Conservation (phyloP, 2,797 vertebrate genomes). For the Mormyrops boulengeri region DNA sequence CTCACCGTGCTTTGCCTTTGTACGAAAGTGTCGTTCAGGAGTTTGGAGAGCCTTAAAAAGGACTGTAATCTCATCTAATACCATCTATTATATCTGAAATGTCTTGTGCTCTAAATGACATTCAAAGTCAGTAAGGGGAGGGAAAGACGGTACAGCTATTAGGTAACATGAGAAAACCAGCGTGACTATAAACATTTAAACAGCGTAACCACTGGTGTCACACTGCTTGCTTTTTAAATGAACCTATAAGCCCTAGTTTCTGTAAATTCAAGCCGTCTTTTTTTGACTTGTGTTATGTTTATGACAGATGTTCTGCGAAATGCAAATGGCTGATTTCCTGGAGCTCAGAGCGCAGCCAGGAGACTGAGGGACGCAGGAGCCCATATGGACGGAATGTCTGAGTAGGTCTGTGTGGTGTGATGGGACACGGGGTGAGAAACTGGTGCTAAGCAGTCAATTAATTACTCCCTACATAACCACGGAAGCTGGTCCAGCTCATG, state of each 20-base stretch:
- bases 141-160: background rate
- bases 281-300: background rate
- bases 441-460: background rate
- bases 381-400: background rate
- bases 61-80: background rate
- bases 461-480: background rate
- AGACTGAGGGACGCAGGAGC: background rate
- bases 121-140: background rate
- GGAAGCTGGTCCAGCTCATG: background rate
- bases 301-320: background rate
- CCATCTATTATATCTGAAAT: background rate
- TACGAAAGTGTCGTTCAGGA: background rate
- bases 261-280: background rate
- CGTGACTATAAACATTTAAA: slow-evolving; percentile 8
- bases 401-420: background rate
- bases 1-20: background rate
- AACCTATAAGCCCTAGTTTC: background rate
- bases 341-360: background rate
- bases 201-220: background rate
- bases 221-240: background rate
- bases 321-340: background rate
- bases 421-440: background rate
- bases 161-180: background rate
- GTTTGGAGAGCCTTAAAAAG: background rate
- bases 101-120: background rate